These are phyloP conservation scores for Harlomillsia oculata DNA, from an alignment of 1,140 invertebrate genomes.

Conservation along the genomic window DNA sequence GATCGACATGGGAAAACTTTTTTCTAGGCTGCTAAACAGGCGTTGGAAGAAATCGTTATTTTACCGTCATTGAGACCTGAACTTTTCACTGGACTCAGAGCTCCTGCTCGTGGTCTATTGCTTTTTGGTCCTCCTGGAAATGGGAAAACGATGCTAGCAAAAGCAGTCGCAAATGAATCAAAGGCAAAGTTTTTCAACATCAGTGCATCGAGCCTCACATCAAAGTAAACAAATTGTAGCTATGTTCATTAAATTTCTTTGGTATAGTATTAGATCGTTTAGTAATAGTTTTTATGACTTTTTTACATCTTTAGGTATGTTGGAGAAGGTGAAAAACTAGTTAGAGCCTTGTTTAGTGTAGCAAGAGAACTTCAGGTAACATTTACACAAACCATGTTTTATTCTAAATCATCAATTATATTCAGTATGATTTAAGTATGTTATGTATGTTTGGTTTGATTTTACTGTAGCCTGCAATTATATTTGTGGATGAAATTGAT, in stretches of 20 bases:
- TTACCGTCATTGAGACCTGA: constrained; percentile 88
- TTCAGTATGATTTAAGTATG: background rate
- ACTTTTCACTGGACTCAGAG: constrained; percentile 82
- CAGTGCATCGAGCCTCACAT: constrained; percentile 93
- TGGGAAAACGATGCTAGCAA: constrained; percentile 83
- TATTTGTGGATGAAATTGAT: constrained; percentile 96
- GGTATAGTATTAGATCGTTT: constrained; percentile 37
- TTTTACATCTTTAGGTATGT: constrained; percentile 62
- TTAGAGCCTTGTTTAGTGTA: constrained; percentile 86
- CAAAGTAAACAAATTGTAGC: too few species aligned
- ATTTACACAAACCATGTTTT: constrained; percentile 27
- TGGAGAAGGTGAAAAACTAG: constrained; percentile 95
- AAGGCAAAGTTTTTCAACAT: constrained; percentile 94
- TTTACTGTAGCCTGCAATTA: constrained; percentile 64
- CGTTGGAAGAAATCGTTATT: constrained; percentile 94
- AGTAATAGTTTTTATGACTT: constrained; percentile 12
- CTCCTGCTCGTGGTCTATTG: constrained; percentile 82
- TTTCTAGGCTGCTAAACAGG: constrained; percentile 74
- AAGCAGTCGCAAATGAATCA: constrained; percentile 81
- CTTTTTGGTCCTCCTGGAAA: constrained; percentile 93
- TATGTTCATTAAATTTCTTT: background rate
- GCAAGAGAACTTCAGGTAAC: constrained; percentile 73
- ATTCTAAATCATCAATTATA: too few species aligned
- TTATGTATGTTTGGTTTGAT: constrained; percentile 2
- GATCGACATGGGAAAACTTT: background rate